A percentile compares a stretch with the other conserved stretches of the same genome.
These are phyloP conservation scores for Mungos mungo DNA, from an alignment of 2,113 vertebrate genomes.

Conservation along the genomic window DNA sequence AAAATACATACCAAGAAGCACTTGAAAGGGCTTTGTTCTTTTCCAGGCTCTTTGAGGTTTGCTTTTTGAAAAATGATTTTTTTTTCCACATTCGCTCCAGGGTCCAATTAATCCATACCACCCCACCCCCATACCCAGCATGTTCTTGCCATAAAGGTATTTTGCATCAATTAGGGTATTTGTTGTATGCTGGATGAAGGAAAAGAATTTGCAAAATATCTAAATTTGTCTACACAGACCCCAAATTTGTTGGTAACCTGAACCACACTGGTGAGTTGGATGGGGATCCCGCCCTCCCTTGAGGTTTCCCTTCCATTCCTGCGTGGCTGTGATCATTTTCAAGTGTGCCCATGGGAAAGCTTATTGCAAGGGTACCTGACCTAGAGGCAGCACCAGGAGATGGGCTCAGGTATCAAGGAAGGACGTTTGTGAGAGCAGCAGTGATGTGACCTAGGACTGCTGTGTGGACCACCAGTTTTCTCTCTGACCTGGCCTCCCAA, in stretches of 20 bases:
- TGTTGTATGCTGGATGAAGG: conserved; percentile 51
- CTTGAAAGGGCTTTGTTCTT: conserved; percentile 73
- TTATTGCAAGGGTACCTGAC: background rate
- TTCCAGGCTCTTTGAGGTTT: conserved; percentile 75
- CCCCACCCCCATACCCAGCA: background rate
- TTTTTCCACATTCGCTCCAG: conserved; percentile 56
- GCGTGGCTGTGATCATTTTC: background rate
- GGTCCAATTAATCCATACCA: conserved; percentile 64
- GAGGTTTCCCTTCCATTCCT: background rate
- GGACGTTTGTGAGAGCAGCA: background rate
- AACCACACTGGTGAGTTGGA: background rate
- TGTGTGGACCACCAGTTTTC: background rate
- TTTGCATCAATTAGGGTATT: conserved; percentile 64
- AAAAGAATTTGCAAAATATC: conserved; percentile 13
- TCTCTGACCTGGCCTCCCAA: background rate
- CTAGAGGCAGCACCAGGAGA: background rate
- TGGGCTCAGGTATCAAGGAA: background rate
- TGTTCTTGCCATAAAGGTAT: conserved; percentile 17
- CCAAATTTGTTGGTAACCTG: background rate
- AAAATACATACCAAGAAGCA: background rate
- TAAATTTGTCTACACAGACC: background rate
- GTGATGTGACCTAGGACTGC: background rate
- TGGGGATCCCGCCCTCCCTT: background rate
- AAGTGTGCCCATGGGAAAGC: background rate
- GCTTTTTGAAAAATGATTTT: conserved; percentile 69